Conservation (phyloP, 2,113 vertebrate species). For the Ursus arctos region DNA sequence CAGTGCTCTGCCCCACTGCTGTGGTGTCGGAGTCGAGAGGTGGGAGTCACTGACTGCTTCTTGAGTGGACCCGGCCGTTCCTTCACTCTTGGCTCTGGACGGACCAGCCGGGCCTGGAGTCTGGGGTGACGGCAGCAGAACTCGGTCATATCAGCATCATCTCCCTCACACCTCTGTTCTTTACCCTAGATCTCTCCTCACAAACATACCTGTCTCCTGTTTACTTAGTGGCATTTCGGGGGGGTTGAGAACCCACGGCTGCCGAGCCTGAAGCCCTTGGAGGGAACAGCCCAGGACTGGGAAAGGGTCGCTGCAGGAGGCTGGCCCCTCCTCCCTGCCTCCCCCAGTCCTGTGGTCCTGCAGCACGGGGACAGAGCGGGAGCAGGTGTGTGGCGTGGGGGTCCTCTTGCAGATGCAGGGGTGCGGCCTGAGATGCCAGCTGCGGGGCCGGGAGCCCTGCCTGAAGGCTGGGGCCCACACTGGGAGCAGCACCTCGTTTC, state of each 20-base stretch:
- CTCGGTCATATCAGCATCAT: neutral
- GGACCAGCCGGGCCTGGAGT: neutral
- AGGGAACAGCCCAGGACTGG: neutral
- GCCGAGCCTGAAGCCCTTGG: neutral
- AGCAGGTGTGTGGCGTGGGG: neutral
- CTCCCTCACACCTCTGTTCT: neutral
- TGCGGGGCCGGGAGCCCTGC: neutral
- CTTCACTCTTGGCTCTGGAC: neutral
- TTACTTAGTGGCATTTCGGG: neutral
- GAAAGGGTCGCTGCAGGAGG: neutral
- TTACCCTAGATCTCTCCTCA: neutral
- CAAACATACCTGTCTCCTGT: fast-evolving
- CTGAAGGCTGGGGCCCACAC: fast-evolving
- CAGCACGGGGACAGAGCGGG: neutral
- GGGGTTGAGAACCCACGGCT: fast-evolving
- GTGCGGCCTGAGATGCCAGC: fast-evolving
- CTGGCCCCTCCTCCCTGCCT: neutral
- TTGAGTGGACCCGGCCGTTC: neutral
- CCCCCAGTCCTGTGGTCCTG: neutral
- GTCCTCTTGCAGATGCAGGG: too few species aligned
- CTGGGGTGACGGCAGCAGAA: neutral
- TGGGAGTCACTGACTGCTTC: neutral
- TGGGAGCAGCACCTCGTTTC: fast-evolving
- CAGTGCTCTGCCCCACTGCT: neutral
- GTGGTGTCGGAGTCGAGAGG: neutral